Evolutionary conservation across 2,797 vertebrate genomes (phyloP), one percentile per base, ranked within the genome.

Genomic region (Netta rufina): DNA sequence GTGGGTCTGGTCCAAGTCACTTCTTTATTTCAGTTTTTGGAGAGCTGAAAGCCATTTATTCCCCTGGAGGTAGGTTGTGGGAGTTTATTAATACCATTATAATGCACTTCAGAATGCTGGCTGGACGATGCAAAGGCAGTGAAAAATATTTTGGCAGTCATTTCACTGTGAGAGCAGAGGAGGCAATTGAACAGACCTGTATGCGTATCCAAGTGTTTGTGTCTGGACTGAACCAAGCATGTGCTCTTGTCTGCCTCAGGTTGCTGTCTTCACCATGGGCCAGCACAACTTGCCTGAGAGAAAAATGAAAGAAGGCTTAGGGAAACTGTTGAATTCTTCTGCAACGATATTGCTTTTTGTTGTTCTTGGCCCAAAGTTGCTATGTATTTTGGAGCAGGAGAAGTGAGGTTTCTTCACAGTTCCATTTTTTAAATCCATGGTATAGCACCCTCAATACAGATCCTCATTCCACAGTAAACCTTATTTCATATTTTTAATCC

Each of bases 181-280:
- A 3, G 53, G 41, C 33, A 65, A 30, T 10, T 67, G 58, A 72
- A 49, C 10, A 53, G 22, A 45, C 49, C 11, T 56, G 8, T 72
- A 20, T 21, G 28, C 15, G 1, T 64, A 13, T 78, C 20, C 1
- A 1, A 39, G 20, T 33, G 33, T 16, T 17, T 36, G 6, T 69
- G 6, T 69, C 56, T 80, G 60, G 38, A 43, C 8, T 66, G 54
- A 77, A 76, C 54, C 7, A 39, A 53, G 24, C 21, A 64, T 15
- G 1, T 0, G 2, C 4, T 45, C 25, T 4, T 4, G 9, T 33
- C 11, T 61, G 24, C 4, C 12, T 39, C 39, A 71, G 11, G 11
- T 66, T 39, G 36, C 13, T 8, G 6, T 41, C 47, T 74, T 58
- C 14, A 8, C n/a, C 43, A 7, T 0, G 73, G 60, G 4, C 60